phyloP scores from a whole-genome alignment of 2,113 vertebrate genomes.

The Rhombomys opimus region DNA sequence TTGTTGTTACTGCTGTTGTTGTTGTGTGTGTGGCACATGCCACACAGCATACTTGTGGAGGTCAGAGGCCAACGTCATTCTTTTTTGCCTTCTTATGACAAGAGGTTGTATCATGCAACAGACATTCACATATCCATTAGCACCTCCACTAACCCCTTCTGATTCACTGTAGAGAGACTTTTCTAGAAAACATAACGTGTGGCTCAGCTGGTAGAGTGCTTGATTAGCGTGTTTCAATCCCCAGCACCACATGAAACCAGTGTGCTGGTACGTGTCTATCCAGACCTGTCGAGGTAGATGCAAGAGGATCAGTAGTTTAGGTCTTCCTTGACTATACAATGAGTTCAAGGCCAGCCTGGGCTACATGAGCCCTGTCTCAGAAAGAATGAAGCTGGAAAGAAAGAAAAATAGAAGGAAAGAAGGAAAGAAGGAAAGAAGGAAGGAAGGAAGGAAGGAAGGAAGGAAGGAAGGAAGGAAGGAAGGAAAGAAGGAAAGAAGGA shows the following conservation, averaged over 20 bases:
- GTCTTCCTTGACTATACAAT: background rate
- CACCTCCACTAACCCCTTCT: background rate
- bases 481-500: too few species aligned
- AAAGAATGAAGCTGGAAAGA: background rate
- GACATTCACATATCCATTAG: background rate
- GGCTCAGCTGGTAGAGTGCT: background rate
- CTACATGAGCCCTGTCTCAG: background rate
- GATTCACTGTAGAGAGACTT: background rate
- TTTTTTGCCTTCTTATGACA: background rate
- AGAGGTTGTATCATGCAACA: background rate
- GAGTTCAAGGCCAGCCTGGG: background rate
- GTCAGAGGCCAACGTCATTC: too few species aligned
- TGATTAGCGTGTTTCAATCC: background rate
- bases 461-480: too few species aligned
- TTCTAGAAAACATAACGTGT: background rate
- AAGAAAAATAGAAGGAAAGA: background rate
- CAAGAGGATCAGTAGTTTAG: background rate
- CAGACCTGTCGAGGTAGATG: background rate
- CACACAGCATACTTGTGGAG: background rate
- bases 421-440: rapidly evolving
- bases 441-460: too few species aligned
- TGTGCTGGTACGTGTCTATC: background rate
- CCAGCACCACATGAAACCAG: background rate
- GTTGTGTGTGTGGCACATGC: background rate
- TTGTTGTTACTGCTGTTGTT: background rate